A percentile compares a stretch with the other conserved stretches of the same genome.
Conservation (phyloP, 1,140 invertebrate genomes). For the Conopomorpha cramerella region DNA sequence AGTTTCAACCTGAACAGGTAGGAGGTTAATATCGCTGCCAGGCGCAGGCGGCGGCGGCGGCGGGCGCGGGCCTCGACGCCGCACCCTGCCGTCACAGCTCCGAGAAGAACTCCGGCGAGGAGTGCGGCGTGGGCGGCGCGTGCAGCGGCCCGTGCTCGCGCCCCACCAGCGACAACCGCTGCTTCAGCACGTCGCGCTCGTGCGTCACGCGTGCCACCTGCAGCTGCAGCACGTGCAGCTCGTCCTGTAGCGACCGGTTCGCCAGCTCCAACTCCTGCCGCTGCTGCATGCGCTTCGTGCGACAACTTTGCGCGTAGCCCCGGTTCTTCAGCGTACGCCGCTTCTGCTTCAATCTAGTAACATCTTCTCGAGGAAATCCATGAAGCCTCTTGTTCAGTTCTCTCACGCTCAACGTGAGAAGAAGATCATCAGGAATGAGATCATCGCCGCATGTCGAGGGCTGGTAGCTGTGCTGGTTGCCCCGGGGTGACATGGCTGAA, state of each 20-base stretch:
- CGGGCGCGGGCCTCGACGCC: conserved; percentile 41
- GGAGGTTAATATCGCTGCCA: conserved; percentile 54
- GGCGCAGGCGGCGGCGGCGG: conserved; percentile 46
- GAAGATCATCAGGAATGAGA: conserved; percentile 82
- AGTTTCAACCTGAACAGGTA: too few relatives aligned
- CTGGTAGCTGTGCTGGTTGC: conserved; percentile 56
- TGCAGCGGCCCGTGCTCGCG: conserved; percentile 43
- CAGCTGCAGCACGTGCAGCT: conserved; percentile 71
- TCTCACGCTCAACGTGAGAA: conserved; percentile 88
- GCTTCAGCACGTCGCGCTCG: conserved; percentile 76
- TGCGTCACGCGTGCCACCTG: conserved; percentile 73
- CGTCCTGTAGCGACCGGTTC: conserved; percentile 76
- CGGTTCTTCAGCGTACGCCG: conserved; percentile 96
- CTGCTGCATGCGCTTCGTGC: conserved; percentile 87
- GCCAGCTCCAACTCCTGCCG: conserved; percentile 85
- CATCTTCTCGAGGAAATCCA: conserved; percentile 88
- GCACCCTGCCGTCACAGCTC: conserved; percentile 70
- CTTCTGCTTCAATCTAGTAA: conserved; percentile 93
- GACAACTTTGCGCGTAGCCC: conserved; percentile 98
- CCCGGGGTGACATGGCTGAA: conserved; percentile 57
- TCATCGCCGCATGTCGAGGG: conserved; percentile 67
- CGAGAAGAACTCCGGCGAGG: conserved; percentile 66
- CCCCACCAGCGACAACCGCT: conserved; percentile 63
- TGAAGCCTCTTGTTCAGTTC: conserved; percentile 95
- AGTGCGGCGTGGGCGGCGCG: conserved; percentile 62